phyloP scores from a whole-genome alignment of 92 coral and sea anemone genomes.

The Epizoanthus scotinus region DNA sequence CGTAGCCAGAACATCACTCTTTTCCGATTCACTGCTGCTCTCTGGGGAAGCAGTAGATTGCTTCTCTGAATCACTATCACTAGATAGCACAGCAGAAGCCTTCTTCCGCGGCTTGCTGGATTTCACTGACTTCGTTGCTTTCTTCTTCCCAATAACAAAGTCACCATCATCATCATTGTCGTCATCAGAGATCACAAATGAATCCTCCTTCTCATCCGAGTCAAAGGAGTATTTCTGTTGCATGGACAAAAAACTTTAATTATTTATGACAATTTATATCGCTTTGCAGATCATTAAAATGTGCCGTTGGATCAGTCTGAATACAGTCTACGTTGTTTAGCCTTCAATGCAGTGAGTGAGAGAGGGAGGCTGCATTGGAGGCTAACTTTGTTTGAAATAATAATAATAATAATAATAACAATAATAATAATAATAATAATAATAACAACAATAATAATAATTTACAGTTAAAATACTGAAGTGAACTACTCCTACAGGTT shows the following conservation, averaged over 20 bases:
- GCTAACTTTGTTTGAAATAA: no score
- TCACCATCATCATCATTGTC: constrained; percentile 18
- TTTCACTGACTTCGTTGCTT: constrained; percentile 12
- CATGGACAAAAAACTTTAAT: background rate
- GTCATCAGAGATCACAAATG: constrained; percentile 31
- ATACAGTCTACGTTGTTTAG: no score
- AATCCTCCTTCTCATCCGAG: constrained; percentile 41
- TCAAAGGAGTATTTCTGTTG: background rate
- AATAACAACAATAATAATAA: no score
- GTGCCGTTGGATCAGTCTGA: no score
- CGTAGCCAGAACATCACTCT: constrained; percentile 35
- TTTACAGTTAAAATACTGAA: no score
- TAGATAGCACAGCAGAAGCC: background rate
- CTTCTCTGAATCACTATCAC: constrained; percentile 7
- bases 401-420: no score
- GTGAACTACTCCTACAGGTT: no score
- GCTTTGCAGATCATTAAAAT: no score
- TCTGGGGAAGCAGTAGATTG: background rate
- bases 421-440: no score
- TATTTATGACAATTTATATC: no score
- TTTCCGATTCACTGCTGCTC: constrained; percentile 24
- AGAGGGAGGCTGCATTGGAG: no score
- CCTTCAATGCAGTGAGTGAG: no score
- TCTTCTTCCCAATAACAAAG: constrained; percentile 4
- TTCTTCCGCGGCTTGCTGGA: background rate